Evolutionary conservation across 2,888 invertebrate species (phyloP), one percentile per base, ranked within the genome.

Genomic region (Drosophila aldrichi): DNA sequence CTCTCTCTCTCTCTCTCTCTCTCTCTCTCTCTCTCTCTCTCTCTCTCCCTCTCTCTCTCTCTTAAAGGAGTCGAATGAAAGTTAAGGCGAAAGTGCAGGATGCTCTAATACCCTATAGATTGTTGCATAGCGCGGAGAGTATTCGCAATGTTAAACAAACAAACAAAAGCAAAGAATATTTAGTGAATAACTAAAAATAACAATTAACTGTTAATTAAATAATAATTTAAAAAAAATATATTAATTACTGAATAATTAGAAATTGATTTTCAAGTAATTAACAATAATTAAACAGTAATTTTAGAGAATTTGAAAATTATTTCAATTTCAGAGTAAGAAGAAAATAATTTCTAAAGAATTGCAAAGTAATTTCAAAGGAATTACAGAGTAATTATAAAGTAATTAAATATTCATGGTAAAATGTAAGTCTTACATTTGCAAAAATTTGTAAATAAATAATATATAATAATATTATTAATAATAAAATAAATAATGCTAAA

Each of bases 91-190:
- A 0, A 14, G 22, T 32, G 9, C 3, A 14, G 16, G 20, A 69
- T 69, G 32, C 9, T 2, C 0, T 12, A 0, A 68, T 76, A 68
- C 48, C 32, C 76, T 72, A 20, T 40, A 20, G 59, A 34, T 16
- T 10, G 38, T 18, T 0, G 36, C 16, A 22, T n/a, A 18, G 9
- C 1, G 9, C 8, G 22, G 41, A 25, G 16, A 46, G 10, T 44
- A 32, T 22, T 44, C 32, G n/a, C 16, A 8, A 10, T 12, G 12
- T 43, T 22, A 29, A 22, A 22, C 2, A n/a, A 18, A 18, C 32
- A 1, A 1, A n/a, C n/a, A 38, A 4, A 36, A 16, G 16, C n/a
- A 6, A 38, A 38, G 10, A 54, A 25, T 36, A 54, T 36, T 61
- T 54, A 7, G 7, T 34, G 2, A 49, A 6, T 48, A 25, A 25